These are phyloP conservation scores for Misgurnus mizolepis DNA, from an alignment of 2,113 vertebrate species.

Conservation along the genomic window DNA sequence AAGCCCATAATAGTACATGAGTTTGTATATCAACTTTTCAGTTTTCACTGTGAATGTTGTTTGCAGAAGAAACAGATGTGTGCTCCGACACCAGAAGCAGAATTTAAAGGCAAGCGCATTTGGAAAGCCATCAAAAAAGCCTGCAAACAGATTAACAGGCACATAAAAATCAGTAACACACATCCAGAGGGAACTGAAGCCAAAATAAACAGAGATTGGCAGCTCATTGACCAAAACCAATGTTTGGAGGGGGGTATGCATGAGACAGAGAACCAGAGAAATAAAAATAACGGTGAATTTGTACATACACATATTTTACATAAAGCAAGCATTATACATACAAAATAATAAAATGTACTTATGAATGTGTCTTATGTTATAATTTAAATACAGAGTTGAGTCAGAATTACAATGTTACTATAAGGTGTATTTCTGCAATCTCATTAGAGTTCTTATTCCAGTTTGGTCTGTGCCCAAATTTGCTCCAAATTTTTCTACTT, in stretches of 20 bases:
- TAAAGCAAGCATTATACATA: too few species aligned
- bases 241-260: slow-evolving; percentile 48
- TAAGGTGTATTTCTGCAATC: too few species aligned
- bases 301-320: too few species aligned
- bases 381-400: too few species aligned
- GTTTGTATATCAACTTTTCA: slow-evolving; percentile 54
- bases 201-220: slow-evolving; percentile 58
- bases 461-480: too few species aligned
- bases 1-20: slow-evolving; percentile 50
- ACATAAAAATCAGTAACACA: slow-evolving; percentile 48
- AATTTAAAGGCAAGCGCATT: slow-evolving; percentile 64
- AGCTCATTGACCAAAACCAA: slow-evolving; percentile 62
- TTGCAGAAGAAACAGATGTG: slow-evolving; percentile 75
- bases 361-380: too few species aligned
- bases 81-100: slow-evolving; percentile 69
- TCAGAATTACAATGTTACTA: too few species aligned
- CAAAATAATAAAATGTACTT: too few species aligned
- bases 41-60: slow-evolving; percentile 64
- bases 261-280: slow-evolving; percentile 42
- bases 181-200: slow-evolving; percentile 61
- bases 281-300: not conserved
- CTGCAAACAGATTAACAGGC: slow-evolving; percentile 71
- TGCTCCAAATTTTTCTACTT: too few species aligned
- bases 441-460: too few species aligned
- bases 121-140: slow-evolving; percentile 67